These are phyloP conservation scores for Lithobates pipiens DNA, from an alignment of 2,797 vertebrate species.

Conservation along the genomic window DNA sequence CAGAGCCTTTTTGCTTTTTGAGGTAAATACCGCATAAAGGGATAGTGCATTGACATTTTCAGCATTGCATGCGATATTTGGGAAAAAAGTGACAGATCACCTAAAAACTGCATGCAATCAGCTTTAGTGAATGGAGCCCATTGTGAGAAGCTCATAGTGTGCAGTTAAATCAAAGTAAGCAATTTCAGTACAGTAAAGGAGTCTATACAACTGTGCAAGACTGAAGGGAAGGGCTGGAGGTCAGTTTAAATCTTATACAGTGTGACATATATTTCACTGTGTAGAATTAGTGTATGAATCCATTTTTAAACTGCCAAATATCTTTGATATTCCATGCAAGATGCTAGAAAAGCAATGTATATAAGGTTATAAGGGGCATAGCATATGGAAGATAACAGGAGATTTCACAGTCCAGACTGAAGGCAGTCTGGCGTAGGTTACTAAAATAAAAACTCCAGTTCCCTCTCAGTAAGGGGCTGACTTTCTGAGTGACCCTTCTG, in stretches of 20 bases:
- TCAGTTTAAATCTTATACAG: neutral
- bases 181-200: too few species aligned
- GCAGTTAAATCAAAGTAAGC: too few species aligned
- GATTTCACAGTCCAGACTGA: constrained; percentile 14
- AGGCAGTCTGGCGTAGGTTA: constrained; percentile 29
- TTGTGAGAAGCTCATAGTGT: too few species aligned
- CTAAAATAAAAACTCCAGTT: constrained; percentile 17
- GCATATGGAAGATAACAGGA: constrained; percentile 20
- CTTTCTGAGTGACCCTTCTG: constrained; percentile 38
- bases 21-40: too few species aligned
- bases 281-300: neutral
- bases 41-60: too few species aligned
- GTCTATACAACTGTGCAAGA: too few species aligned
- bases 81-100: too few species aligned
- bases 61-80: too few species aligned
- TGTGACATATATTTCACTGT: neutral
- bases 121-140: too few species aligned
- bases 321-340: neutral
- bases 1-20: too few species aligned
- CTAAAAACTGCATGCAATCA: too few species aligned
- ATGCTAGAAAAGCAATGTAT: neutral
- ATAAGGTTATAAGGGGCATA: constrained; percentile 5
- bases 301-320: neutral
- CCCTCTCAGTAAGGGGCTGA: constrained; percentile 15
- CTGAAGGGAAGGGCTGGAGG: too few species aligned